phyloP scores from a whole-genome alignment of 2,113 vertebrate species.

The Corydoras maculifer region DNA sequence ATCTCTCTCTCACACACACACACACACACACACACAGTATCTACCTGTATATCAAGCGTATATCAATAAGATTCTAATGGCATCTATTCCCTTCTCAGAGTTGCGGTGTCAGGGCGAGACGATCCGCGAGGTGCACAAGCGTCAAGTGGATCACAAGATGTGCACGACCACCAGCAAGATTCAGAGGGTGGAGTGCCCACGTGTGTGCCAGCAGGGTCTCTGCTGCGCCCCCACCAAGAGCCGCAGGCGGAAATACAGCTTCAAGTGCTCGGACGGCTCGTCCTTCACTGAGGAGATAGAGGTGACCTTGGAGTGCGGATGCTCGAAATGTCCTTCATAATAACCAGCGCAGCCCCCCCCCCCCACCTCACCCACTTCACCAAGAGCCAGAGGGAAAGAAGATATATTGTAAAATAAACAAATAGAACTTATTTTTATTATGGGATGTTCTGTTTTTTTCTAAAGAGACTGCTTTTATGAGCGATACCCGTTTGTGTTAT shows the following conservation, averaged over 20 bases:
- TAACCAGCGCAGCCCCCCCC: slow-evolving; percentile 28
- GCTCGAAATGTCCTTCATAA: slow-evolving; percentile 78
- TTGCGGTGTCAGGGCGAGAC: slow-evolving; percentile 78
- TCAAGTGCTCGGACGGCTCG: slow-evolving; percentile 85
- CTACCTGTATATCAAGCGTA: no score
- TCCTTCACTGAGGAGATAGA: slow-evolving; percentile 91
- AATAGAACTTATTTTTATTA: slow-evolving; percentile 99
- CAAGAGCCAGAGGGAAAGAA: slow-evolving; percentile 57
- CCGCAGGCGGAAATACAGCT: slow-evolving; percentile 82
- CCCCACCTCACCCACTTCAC: slow-evolving; percentile 13
- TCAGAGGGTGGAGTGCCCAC: slow-evolving; percentile 75
- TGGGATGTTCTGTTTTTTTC: slow-evolving; percentile 82
- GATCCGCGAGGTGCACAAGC: slow-evolving; percentile 80
- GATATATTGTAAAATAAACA: slow-evolving; percentile 99
- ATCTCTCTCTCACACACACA: no score
- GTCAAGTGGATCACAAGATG: slow-evolving; percentile 74
- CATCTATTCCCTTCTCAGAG: slow-evolving; percentile 60
- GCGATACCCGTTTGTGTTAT: slow-evolving; percentile 76
- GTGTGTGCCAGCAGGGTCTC: slow-evolving; percentile 69
- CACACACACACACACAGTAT: no score
- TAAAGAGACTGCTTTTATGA: slow-evolving; percentile 70
- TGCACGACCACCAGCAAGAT: slow-evolving; percentile 80
- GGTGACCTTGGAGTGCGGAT: slow-evolving; percentile 85
- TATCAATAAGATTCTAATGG: not conserved
- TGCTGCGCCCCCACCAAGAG: slow-evolving; percentile 85